A percentile compares a stretch with the other conserved stretches of the same genome.
Evolutionary conservation across 2,797 vertebrate genomes (phyloP).

Genomic region (Poecilia velifera): DNA sequence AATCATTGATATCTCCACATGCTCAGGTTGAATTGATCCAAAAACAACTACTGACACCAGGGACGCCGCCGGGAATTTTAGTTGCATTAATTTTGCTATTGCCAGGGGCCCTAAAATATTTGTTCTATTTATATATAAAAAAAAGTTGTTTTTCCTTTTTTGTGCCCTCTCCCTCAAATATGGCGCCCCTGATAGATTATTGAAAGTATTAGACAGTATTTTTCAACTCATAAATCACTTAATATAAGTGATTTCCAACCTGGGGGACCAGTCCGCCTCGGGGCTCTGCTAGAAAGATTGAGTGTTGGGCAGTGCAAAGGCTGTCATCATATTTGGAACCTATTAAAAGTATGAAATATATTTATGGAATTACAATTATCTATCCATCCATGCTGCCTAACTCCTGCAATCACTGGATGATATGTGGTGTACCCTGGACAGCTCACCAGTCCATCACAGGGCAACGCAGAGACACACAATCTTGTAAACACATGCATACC

Average conservation of each 20-base stretch:
- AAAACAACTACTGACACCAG: background rate
- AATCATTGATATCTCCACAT: background rate
- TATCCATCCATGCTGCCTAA: too few relatives aligned
- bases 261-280: too few relatives aligned
- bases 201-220: background rate
- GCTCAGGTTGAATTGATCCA: background rate
- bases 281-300: background rate
- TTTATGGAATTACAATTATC: background rate
- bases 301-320: background rate
- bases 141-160: too few relatives aligned
- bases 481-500: too few relatives aligned
- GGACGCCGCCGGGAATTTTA: too few relatives aligned
- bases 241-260: background rate
- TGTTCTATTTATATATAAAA: too few relatives aligned
- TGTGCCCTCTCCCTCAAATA: too few relatives aligned
- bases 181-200: too few relatives aligned
- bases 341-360: background rate
- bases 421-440: too few relatives aligned
- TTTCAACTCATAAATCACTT: background rate
- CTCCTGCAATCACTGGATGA: background rate
- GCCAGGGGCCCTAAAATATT: too few relatives aligned
- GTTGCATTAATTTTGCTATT: too few relatives aligned
- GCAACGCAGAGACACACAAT: background rate
- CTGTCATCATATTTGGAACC: background rate
- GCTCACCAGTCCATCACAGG: background rate